Percentiles rank a stretch among this genome's conserved stretches.
These are phyloP conservation scores for Ceramica pisi DNA, from an alignment of 2,888 invertebrate genomes.

Conservation along the genomic window DNA sequence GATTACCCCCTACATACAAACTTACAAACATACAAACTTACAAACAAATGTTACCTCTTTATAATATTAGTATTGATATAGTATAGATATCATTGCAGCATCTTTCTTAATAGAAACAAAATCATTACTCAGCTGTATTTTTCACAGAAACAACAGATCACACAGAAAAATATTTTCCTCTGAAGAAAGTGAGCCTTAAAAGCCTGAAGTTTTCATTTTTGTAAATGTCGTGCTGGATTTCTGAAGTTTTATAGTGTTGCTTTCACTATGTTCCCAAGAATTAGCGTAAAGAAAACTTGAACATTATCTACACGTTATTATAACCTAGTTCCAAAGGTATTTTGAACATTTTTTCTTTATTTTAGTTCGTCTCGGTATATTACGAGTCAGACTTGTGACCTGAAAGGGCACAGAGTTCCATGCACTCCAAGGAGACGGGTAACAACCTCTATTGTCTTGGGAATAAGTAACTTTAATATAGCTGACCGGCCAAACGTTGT, in stretches of 20 bases:
- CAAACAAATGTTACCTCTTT: too few species aligned
- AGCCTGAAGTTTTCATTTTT: conserved; percentile 2
- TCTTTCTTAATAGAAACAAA: background rate
- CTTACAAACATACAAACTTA: too few species aligned
- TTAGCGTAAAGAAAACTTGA: background rate
- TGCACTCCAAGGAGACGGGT: conserved; percentile 41
- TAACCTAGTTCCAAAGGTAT: too few species aligned
- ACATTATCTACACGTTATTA: background rate
- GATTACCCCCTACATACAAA: too few species aligned
- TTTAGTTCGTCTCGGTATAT: background rate
- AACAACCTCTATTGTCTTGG: conserved; percentile 33
- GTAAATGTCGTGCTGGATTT: background rate
- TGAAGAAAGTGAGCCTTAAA: background rate
- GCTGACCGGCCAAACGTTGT: too few species aligned
- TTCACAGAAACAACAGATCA: background rate
- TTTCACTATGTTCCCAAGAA: background rate
- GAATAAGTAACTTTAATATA: conserved; percentile 16
- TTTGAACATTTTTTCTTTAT: background rate
- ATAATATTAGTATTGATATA: too few species aligned
- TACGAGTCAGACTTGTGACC: conserved; percentile 28
- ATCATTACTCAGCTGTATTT: background rate
- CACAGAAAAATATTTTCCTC: too few species aligned
- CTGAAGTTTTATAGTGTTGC: background rate
- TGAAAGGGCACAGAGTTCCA: conserved; percentile 40
- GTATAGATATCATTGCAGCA: too few species aligned